Conservation (phyloP, 2,797 vertebrate genomes). For the Emys orbicularis region DNA sequence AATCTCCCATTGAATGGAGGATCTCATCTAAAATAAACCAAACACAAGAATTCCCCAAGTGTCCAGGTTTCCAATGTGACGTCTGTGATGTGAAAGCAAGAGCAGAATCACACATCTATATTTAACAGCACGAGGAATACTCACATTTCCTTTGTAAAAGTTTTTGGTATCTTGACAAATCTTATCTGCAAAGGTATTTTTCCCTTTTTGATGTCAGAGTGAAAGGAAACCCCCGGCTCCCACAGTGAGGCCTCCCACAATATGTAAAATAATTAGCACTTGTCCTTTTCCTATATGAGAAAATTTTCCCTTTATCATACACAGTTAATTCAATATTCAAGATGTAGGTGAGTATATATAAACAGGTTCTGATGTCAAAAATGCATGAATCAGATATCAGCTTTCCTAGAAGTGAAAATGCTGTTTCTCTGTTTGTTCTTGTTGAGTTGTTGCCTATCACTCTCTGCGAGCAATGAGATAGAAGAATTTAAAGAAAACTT, state of each 20-base stretch:
- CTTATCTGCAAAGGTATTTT: conserved; percentile 73
- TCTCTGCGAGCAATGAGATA: background rate
- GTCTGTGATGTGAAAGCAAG: conserved; percentile 20
- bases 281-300: conserved; percentile 61
- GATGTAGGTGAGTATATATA: conserved; percentile 63
- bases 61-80: conserved; percentile 39
- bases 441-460: conserved; percentile 26
- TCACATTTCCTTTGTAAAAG: conserved; percentile 66
- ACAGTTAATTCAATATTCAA: conserved; percentile 41
- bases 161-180: conserved; percentile 44
- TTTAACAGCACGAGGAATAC: conserved; percentile 58
- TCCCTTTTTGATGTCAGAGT: conserved; percentile 69
- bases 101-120: conserved; percentile 34
- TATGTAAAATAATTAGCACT: conserved; percentile 27
- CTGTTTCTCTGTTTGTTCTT: conserved; percentile 22
- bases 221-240: conserved; percentile 70
- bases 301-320: conserved; percentile 66
- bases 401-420: conserved; percentile 55
- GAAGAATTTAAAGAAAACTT: conserved; percentile 34
- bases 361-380: background rate
- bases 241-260: conserved; percentile 65
- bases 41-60: background rate
- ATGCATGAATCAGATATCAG: conserved; percentile 18
- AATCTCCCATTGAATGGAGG: conserved; percentile 7
- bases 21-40: background rate